phyloP scores from a whole-genome alignment of 2,888 invertebrate species.

The Pseudococcus viburni region DNA sequence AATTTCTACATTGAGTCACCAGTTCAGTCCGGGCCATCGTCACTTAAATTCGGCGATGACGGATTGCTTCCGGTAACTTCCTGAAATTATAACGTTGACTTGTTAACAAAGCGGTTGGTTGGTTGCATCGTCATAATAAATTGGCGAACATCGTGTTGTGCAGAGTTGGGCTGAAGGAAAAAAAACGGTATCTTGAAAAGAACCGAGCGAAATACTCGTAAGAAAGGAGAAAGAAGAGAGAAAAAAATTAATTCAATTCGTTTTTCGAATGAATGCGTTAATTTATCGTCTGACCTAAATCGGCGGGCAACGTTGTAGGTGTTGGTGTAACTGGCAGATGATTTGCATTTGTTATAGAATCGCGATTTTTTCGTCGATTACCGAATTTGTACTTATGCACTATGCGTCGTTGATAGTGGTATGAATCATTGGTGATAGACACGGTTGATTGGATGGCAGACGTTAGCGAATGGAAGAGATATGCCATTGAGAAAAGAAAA shows the following conservation, averaged over 20 bases:
- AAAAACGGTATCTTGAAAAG: slow-evolving; percentile 6
- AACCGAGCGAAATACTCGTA: neutral
- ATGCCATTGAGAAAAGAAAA: too few species aligned
- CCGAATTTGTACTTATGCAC: neutral
- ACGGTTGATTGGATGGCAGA: neutral
- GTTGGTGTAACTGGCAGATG: neutral
- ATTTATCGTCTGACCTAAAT: slow-evolving; percentile 25
- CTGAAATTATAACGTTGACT: slow-evolving; percentile 27
- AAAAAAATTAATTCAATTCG: slow-evolving; percentile 8
- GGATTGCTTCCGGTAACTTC: slow-evolving; percentile 35
- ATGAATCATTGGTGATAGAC: neutral
- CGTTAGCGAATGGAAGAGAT: too few species aligned
- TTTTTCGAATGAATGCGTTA: slow-evolving; percentile 5
- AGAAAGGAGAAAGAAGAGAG: neutral
- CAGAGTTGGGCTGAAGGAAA: neutral
- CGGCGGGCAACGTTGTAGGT: neutral
- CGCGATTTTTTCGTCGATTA: slow-evolving; percentile 1
- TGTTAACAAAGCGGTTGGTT: slow-evolving; percentile 18
- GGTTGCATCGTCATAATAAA: slow-evolving; percentile 11
- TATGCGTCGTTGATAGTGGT: neutral
- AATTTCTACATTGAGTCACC: neutral
- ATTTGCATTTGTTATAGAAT: slow-evolving; percentile 27
- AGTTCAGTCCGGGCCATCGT: neutral
- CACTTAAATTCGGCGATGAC: slow-evolving; percentile 20
- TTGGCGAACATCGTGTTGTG: neutral